Conservation (phyloP, 2,888 invertebrate species). For the Eurois occulta region DNA sequence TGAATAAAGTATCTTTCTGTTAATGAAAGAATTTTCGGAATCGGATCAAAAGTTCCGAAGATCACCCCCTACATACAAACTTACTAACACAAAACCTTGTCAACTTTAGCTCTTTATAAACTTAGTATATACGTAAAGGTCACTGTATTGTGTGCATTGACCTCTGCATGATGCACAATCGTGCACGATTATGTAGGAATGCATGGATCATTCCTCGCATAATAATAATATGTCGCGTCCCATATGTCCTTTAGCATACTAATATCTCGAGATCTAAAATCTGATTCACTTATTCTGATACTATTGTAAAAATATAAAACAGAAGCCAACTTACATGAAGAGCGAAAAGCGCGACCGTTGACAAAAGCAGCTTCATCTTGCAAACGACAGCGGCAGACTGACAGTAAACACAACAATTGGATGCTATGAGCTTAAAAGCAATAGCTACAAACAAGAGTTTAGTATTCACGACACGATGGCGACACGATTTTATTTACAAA, state of each 20-base stretch:
- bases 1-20: too few species aligned
- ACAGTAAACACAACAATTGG: constrained; percentile 3
- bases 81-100: too few species aligned
- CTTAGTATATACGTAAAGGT: background rate
- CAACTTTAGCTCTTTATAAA: too few species aligned
- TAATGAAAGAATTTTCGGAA: too few species aligned
- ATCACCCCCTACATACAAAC: too few species aligned
- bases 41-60: too few species aligned
- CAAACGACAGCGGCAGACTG: constrained; percentile 49
- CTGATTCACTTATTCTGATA: background rate
- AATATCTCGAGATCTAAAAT: background rate
- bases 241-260: background rate
- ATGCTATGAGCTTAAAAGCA: constrained; percentile 61
- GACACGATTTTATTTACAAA: constrained; percentile 41
- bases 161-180: constrained; percentile 1
- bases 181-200: background rate
- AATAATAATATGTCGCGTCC: background rate
- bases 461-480: constrained; percentile 64
- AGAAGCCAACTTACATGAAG: constrained; percentile 56
- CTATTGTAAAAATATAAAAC: background rate
- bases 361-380: constrained; percentile 59
- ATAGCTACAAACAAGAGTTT: constrained; percentile 50
- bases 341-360: constrained; percentile 36
- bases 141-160: background rate
- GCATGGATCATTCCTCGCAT: background rate